phyloP scores from a whole-genome alignment of 2,113 vertebrate genomes.

The Pygoscelis adeliae region DNA sequence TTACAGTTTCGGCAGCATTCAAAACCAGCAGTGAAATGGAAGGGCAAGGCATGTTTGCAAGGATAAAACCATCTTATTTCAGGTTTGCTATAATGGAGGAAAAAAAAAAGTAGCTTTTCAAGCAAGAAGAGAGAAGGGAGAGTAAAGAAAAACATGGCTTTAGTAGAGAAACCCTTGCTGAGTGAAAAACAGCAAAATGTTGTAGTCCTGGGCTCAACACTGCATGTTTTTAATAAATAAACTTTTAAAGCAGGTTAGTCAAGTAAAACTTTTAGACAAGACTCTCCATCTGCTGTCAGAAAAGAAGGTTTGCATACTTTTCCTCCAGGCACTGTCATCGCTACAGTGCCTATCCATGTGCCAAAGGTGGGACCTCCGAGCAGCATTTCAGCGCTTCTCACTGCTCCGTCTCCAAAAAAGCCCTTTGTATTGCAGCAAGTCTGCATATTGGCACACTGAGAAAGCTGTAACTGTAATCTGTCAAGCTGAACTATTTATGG shows the following conservation, averaged over 20 bases:
- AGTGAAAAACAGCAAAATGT: not conserved
- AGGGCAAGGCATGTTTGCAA: not conserved
- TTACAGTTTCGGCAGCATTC: not conserved
- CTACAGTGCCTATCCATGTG: rapidly evolving
- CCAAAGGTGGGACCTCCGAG: not conserved
- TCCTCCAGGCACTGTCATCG: not conserved
- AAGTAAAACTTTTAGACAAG: not conserved
- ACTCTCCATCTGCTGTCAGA: not conserved
- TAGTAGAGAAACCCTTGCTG: not conserved
- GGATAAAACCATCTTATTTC: not conserved
- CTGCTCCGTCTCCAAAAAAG: rapidly evolving
- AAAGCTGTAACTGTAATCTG: not conserved
- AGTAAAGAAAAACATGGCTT: not conserved
- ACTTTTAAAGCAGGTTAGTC: not conserved
- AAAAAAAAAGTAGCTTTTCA: not conserved
- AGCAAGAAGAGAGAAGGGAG: not conserved
- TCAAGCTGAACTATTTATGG: not conserved
- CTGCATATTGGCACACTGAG: rapidly evolving
- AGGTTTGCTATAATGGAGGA: not conserved
- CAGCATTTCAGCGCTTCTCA: not conserved
- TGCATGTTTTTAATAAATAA: not conserved
- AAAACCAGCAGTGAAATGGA: not conserved
- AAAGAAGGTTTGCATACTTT: not conserved
- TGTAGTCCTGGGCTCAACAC: not conserved
- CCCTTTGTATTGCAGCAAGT: not conserved